Evolutionary conservation across 2,113 vertebrate genomes (phyloP), one percentile per base, ranked within the genome.

Genomic region (Cathartes aura): DNA sequence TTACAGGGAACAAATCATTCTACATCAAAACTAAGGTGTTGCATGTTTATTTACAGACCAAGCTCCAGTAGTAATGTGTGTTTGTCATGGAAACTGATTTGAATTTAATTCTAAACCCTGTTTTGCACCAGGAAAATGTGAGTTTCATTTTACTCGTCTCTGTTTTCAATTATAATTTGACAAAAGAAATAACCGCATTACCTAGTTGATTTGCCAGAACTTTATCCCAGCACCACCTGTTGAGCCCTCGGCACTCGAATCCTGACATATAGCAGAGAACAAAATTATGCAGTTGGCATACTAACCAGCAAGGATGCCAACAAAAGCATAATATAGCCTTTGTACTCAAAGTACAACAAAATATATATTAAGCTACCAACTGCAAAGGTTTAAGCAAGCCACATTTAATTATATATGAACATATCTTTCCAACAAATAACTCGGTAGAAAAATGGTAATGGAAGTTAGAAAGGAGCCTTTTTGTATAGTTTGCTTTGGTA

Each of bases 101-200:
- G 92, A 92, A 82, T 95, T 96, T 95, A 95, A 98, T 93, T 96
- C 85, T 82, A 96, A 93, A 66, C 43, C 83, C 87, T 89, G 81
- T 97, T 97, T 97, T 94, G 93, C 94, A 97, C 82, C 68, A 93
- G 92, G 92, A 97, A 97, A 98, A 98, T 72, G 58, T 95, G 97
- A 96, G 98, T 97, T 93, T 98, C 97, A 86, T 98, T 98, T 98
- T 97, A 97, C 97, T 95, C 2, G 18, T 89, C 92, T 98, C 98
- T 98, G 98, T 79, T 98, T 98, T 94, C 95, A 98, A 98, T 98
- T 98, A 98, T 92, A 97, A 98, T 98, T 98, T 98, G 98, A 98
- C 98, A 98, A 98, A 98, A 98, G 98, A 95, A 98, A 98, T 98
- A 98, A 98, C 98, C 12, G 42, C 95, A 59, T 98, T 98, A 98